phyloP scores from a whole-genome alignment of 2,113 vertebrate genomes.

The Himantopus leucocephalus region DNA sequence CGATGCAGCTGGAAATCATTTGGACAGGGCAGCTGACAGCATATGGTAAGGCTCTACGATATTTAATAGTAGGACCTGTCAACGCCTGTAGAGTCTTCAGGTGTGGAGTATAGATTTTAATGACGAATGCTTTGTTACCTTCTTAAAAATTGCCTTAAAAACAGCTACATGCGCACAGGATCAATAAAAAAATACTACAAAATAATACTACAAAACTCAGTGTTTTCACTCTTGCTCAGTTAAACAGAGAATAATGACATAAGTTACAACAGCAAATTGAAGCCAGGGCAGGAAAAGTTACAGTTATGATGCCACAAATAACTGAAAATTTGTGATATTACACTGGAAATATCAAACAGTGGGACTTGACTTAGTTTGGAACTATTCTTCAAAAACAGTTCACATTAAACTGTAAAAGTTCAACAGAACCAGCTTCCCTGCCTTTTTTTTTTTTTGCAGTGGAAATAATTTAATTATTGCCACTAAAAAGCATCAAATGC shows the following conservation, averaged over 20 bases:
- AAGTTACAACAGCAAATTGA: neutral
- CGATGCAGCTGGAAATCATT: constrained; percentile 56
- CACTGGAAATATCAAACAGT: neutral
- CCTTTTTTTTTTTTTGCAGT: neutral
- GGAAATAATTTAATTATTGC: neutral
- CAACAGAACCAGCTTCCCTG: neutral
- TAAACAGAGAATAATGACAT: neutral
- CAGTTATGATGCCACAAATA: neutral
- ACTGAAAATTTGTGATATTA: neutral
- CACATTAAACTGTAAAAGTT: neutral
- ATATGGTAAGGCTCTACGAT: constrained; percentile 67
- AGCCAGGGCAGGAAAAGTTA: neutral
- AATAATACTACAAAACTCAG: neutral
- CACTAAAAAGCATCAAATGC: neutral
- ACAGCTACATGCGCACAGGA: neutral
- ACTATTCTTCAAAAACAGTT: neutral
- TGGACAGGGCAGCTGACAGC: constrained; percentile 67
- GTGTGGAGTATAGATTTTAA: neutral
- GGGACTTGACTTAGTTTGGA: neutral
- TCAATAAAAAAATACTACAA: neutral
- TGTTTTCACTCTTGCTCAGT: neutral
- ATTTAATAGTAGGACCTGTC: neutral
- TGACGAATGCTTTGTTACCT: neutral
- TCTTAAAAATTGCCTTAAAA: neutral
- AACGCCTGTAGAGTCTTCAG: neutral